phyloP scores from a whole-genome alignment of 2,797 vertebrate genomes.

The Clamator glandarius region DNA sequence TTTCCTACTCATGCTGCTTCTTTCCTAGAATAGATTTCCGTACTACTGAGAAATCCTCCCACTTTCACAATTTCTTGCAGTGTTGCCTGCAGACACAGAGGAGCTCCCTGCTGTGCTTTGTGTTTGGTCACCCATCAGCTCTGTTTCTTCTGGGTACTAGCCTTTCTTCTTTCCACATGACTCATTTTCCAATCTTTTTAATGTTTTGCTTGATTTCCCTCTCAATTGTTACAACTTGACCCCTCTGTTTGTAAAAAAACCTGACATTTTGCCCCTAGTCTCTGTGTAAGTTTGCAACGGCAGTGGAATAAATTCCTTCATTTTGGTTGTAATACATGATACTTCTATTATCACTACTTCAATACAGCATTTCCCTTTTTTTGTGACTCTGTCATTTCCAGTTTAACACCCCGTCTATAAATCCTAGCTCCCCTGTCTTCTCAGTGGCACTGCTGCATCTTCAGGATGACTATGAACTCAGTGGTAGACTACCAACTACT shows the following conservation, averaged over 20 bases:
- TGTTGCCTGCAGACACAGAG: not conserved
- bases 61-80: not conserved
- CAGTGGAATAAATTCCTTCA: not conserved
- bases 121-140: not conserved
- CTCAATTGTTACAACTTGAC: not conserved
- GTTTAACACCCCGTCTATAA: conserved; percentile 1
- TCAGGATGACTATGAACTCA: conserved; percentile 20
- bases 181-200: not conserved
- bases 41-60: not conserved
- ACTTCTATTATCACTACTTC: not conserved
- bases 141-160: not conserved
- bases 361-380: not conserved
- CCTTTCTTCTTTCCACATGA: not conserved
- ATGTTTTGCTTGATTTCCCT: not conserved
- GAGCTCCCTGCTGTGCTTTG: not conserved
- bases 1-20: not conserved
- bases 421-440: not conserved
- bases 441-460: not conserved
- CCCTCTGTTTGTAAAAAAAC: not conserved
- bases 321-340: not conserved
- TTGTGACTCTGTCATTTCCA: not conserved
- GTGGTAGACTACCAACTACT: conserved; percentile 1
- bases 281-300: not conserved
- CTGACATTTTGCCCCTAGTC: not conserved
- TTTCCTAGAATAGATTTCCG: conserved; percentile 7